Percentiles rank a stretch among this genome's conserved stretches.
Evolutionary conservation across 2,888 invertebrate genomes (phyloP).

Genomic region (Crematogaster levior): DNA sequence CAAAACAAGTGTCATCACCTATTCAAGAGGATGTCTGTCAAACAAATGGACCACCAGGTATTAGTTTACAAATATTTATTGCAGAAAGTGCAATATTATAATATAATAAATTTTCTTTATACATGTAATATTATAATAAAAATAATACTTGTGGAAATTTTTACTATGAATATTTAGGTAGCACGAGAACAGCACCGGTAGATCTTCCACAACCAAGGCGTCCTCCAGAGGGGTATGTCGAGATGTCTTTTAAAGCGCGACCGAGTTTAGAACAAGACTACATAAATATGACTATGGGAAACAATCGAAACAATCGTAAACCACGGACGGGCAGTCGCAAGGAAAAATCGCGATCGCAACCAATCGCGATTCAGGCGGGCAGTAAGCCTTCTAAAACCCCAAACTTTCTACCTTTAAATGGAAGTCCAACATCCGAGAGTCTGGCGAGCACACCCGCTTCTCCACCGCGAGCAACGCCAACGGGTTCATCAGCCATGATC

Average conservation of each 20-base stretch:
- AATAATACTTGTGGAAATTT: slow-evolving; percentile 1
- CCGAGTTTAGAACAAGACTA: slow-evolving; percentile 86
- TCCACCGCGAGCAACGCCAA: slow-evolving; percentile 87
- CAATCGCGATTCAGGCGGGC: slow-evolving; percentile 88
- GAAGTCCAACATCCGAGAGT: slow-evolving; percentile 84
- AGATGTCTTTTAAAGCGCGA: slow-evolving; percentile 88
- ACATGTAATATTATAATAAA: not conserved
- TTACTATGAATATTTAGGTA: slow-evolving; percentile 69
- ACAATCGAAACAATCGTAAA: slow-evolving; percentile 79
- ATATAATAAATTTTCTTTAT: slow-evolving; percentile 45
- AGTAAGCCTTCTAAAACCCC: slow-evolving; percentile 82
- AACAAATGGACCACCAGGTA: slow-evolving; percentile 85
- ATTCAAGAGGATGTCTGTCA: slow-evolving; percentile 85
- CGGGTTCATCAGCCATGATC: slow-evolving; percentile 88
- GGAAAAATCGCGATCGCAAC: slow-evolving; percentile 87
- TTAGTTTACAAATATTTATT: not conserved
- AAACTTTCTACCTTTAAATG: slow-evolving; percentile 85
- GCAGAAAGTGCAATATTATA: too few species aligned
- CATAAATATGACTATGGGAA: slow-evolving; percentile 86
- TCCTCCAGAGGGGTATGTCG: slow-evolving; percentile 89
- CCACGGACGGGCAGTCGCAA: slow-evolving; percentile 79
- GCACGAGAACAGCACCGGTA: slow-evolving; percentile 84
- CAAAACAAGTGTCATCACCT: slow-evolving; percentile 84
- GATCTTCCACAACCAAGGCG: slow-evolving; percentile 84
- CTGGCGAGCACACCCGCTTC: slow-evolving; percentile 86